Evolutionary conservation across 2,888 invertebrate genomes (phyloP).

Genomic region (Mechanitis messenoides): DNA sequence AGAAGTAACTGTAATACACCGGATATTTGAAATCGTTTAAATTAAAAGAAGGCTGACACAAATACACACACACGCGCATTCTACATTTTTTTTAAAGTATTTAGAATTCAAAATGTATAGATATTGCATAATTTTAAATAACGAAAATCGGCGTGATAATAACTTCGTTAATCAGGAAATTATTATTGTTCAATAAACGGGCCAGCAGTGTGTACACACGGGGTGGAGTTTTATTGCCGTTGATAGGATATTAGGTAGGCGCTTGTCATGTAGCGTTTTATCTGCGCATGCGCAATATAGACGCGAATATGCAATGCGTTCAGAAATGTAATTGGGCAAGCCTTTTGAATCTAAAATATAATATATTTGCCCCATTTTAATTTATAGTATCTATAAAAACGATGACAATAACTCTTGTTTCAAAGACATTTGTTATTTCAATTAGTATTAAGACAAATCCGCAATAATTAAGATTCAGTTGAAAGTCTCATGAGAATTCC

Average conservation of each 20-base stretch:
- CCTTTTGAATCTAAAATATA: not conserved
- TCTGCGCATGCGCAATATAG: constrained; percentile 26
- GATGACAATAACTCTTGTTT: not conserved
- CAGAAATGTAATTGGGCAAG: not conserved
- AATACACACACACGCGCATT: too few species aligned
- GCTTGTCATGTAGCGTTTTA: constrained; percentile 30
- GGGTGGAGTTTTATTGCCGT: constrained; percentile 5
- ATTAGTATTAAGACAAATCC: too few species aligned
- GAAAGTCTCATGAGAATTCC: too few species aligned
- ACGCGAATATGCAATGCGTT: constrained; percentile 6
- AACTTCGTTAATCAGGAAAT: too few species aligned
- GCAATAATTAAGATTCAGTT: too few species aligned
- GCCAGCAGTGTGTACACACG: not conserved
- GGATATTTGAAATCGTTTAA: too few species aligned
- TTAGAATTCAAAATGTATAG: too few species aligned
- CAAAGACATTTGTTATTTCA: not conserved
- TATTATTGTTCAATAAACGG: not conserved
- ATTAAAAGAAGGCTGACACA: too few species aligned
- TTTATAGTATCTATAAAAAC: not conserved
- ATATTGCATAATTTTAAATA: not conserved
- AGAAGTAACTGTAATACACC: too few species aligned
- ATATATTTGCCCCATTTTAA: not conserved
- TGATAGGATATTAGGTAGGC: constrained; percentile 28
- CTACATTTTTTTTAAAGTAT: too few species aligned
- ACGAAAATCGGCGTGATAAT: too few species aligned